Evolutionary conservation across 2,113 vertebrate species (phyloP).

Genomic region (Harpagus bidentatus): DNA sequence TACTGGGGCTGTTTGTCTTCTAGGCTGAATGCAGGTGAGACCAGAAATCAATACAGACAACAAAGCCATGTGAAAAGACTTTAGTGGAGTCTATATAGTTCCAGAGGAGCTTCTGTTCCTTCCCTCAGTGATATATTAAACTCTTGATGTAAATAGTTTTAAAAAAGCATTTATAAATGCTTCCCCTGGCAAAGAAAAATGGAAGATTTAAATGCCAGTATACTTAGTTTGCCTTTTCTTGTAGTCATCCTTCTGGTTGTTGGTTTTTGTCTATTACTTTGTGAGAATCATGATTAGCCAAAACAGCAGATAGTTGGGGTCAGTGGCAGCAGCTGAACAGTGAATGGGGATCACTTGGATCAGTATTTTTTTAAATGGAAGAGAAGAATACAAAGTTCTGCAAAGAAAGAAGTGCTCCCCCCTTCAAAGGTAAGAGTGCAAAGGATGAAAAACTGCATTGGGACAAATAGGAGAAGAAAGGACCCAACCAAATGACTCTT

Average conservation of each 20-base stretch:
- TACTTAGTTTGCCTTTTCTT: background rate
- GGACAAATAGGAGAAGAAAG: background rate
- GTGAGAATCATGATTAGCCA: background rate
- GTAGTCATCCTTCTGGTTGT: background rate
- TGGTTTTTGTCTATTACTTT: background rate
- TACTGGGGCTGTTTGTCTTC: background rate
- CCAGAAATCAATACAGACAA: conserved; percentile 4
- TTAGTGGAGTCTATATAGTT: background rate
- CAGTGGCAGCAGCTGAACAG: background rate
- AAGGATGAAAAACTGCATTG: background rate
- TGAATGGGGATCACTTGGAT: background rate
- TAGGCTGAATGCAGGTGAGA: background rate
- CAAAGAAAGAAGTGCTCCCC: background rate
- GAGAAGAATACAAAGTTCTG: background rate
- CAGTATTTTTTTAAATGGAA: background rate
- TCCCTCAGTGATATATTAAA: background rate
- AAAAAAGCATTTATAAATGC: background rate
- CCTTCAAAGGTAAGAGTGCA: background rate
- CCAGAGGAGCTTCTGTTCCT: background rate
- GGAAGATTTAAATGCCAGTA: background rate
- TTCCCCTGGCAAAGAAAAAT: background rate
- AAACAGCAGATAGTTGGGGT: background rate
- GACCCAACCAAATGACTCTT: background rate
- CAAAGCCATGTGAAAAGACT: background rate
- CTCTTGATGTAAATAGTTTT: background rate